phyloP scores from a whole-genome alignment of 2,113 vertebrate genomes.

The Rhineura floridana region DNA sequence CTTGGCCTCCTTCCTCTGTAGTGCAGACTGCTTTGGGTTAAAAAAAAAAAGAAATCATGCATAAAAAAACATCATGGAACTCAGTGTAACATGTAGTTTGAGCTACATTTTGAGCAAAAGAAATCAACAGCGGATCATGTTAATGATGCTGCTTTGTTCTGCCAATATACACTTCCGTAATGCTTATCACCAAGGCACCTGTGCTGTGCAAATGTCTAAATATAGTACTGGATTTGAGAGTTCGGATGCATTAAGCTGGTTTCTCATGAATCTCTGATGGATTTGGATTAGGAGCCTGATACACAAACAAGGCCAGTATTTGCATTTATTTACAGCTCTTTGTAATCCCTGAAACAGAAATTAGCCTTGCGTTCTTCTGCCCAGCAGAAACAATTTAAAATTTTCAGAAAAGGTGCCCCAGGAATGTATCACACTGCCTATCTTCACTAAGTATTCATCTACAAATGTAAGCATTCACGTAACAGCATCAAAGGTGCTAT shows the following conservation, averaged over 20 bases:
- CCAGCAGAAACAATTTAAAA: slow-evolving; percentile 26
- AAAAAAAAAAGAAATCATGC: not conserved
- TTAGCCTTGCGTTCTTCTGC: not conserved
- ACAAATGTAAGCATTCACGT: not conserved
- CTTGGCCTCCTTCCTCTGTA: not conserved
- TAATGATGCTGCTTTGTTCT: not conserved
- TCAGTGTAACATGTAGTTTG: not conserved
- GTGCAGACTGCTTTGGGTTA: not conserved
- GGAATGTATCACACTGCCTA: not conserved
- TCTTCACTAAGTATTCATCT: not conserved
- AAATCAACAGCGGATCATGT: not conserved
- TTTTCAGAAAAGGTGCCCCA: not conserved
- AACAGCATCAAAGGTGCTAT: not conserved
- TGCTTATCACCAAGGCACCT: slow-evolving; percentile 11
- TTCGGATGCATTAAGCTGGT: slow-evolving; percentile 15
- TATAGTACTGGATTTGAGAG: not conserved
- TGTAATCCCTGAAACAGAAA: slow-evolving; percentile 43
- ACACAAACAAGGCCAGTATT: slow-evolving; percentile 33
- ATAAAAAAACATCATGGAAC: not conserved
- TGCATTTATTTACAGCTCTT: slow-evolving; percentile 25
- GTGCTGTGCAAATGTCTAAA: slow-evolving; percentile 20
- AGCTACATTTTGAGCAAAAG: not conserved
- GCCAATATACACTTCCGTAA: not conserved
- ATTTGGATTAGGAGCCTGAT: slow-evolving; percentile 33
- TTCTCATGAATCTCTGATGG: slow-evolving; percentile 40